Evolutionary conservation across 2,888 invertebrate genomes (phyloP).

Genomic region (Melieria crassipennis): DNA sequence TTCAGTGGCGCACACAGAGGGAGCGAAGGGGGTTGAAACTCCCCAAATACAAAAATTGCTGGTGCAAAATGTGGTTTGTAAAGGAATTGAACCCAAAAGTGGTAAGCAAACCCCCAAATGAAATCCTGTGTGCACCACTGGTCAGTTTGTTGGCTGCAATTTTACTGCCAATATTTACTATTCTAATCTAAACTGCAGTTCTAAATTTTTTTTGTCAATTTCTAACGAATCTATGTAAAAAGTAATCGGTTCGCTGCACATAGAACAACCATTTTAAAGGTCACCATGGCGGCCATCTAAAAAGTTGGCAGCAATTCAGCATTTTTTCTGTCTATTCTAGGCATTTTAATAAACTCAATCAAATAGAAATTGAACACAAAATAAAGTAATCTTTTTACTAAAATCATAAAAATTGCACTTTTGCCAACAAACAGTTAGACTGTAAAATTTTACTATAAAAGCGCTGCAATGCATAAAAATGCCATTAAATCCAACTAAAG

Average conservation of each 20-base stretch:
- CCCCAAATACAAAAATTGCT: too few species aligned
- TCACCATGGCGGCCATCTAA: constrained; percentile 18
- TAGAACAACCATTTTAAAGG: constrained; percentile 7
- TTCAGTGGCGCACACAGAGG: too few species aligned
- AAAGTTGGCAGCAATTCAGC: constrained; percentile 15
- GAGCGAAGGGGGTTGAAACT: too few species aligned
- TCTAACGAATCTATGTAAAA: background rate
- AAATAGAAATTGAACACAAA: constrained; percentile 12
- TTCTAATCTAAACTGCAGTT: too few species aligned
- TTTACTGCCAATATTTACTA: too few species aligned
- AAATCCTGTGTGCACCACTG: too few species aligned
- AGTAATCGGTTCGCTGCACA: constrained; percentile 27
- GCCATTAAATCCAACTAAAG: constrained; percentile 9
- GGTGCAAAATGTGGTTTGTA: too few species aligned
- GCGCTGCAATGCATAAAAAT: constrained; percentile 9
- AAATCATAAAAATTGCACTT: constrained; percentile 14
- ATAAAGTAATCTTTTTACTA: constrained; percentile 13
- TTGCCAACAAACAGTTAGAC: background rate
- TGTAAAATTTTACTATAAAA: constrained; percentile 19
- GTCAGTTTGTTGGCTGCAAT: too few species aligned
- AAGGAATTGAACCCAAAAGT: too few species aligned
- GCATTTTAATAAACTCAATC: constrained; percentile 13
- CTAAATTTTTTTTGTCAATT: too few species aligned
- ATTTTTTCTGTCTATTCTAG: constrained; percentile 7
- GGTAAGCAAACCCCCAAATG: too few species aligned